phyloP scores from a whole-genome alignment of 2,888 invertebrate genomes.

The Synergus laeviventris region DNA sequence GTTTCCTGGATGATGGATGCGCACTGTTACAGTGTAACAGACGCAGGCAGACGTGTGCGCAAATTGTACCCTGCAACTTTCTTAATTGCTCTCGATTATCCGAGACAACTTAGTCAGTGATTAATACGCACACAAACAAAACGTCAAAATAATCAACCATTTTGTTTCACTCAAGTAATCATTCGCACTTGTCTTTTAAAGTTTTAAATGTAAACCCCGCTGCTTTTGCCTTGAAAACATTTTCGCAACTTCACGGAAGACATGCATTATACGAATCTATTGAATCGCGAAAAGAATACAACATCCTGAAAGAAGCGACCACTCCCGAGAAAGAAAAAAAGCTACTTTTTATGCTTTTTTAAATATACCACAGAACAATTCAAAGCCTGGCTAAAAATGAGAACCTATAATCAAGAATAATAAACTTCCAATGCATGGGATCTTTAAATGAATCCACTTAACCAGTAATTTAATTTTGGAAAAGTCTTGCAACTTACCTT shows the following conservation, averaged over 20 bases:
- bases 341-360: too few relatives aligned
- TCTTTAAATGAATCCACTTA: not conserved
- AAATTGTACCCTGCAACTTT: slow-evolving; percentile 2
- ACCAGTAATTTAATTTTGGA: not conserved
- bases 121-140: not conserved
- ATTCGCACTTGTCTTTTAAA: not conserved
- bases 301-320: too few relatives aligned
- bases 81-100: slow-evolving; percentile 1
- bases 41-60: not conserved
- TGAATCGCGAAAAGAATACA: too few relatives aligned
- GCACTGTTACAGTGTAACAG: not conserved
- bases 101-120: not conserved
- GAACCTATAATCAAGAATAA: not conserved
- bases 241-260: too few relatives aligned
- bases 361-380: too few relatives aligned
- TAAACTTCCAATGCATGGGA: not conserved
- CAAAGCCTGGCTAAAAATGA: not conserved
- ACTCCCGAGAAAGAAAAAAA: too few relatives aligned
- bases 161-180: not conserved
- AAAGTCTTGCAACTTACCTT: not conserved
- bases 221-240: too few relatives aligned
- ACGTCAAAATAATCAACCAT: not conserved
- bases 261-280: too few relatives aligned
- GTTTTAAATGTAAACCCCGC: too few relatives aligned
- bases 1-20: not conserved